These are phyloP conservation scores for Psittacus erithacus DNA, from an alignment of 2,113 vertebrate species.

Conservation along the genomic window DNA sequence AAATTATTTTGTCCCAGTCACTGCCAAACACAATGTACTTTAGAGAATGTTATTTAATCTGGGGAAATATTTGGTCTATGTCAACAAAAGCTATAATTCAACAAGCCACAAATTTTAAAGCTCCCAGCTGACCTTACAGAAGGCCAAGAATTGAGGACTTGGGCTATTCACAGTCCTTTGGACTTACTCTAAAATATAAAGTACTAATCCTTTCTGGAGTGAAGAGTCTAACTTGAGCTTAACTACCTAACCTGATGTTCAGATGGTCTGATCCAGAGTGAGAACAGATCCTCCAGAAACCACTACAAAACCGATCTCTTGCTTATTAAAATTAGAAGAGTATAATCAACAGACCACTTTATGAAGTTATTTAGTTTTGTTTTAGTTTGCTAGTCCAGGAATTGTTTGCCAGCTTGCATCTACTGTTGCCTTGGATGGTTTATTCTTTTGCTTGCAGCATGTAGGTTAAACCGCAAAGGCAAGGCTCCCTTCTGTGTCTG, in stretches of 20 bases:
- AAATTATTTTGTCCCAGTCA: conserved; percentile 22
- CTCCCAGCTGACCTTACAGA: neutral
- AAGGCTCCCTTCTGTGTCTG: neutral
- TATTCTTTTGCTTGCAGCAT: neutral
- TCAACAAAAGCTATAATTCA: conserved; percentile 16
- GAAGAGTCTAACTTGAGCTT: neutral
- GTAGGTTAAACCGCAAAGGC: neutral
- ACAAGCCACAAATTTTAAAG: neutral
- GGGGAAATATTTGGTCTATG: neutral
- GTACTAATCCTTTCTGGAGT: neutral
- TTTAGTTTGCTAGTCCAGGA: neutral
- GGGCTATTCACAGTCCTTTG: neutral
- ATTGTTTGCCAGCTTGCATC: neutral
- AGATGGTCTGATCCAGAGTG: neutral
- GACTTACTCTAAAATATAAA: neutral
- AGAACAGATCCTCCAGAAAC: neutral
- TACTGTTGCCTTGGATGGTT: neutral
- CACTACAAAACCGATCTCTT: neutral
- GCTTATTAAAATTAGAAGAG: neutral
- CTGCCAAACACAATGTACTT: conserved; percentile 35
- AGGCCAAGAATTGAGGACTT: neutral
- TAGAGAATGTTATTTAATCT: conserved; percentile 23
- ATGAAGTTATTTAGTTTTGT: neutral
- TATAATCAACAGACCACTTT: neutral
- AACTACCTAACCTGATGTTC: neutral